Evolutionary conservation across 1,140 invertebrate genomes (phyloP).

Genomic region (Ceratina calcarata): DNA sequence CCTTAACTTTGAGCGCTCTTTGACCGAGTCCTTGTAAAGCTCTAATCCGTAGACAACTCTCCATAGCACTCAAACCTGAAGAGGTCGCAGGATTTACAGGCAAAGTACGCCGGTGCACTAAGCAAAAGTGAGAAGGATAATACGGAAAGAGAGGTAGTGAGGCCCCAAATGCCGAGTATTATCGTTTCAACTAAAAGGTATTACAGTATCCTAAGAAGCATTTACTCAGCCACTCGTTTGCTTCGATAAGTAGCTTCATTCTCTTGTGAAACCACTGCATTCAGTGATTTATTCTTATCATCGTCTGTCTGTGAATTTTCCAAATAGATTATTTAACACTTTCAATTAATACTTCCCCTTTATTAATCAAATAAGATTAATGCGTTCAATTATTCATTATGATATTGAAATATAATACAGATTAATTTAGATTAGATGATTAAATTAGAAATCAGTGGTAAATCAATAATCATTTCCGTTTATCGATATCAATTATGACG

Average conservation of each 20-base stretch:
- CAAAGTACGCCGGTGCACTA: conserved; percentile 25
- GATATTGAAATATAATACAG: too few relatives aligned
- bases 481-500: neutral
- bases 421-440: too few relatives aligned
- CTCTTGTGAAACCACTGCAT: conserved; percentile 11
- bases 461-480: too few relatives aligned
- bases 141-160: conserved; percentile 24
- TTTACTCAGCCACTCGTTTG: conserved; percentile 41
- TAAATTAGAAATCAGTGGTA: too few relatives aligned
- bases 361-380: too few relatives aligned
- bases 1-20: conserved; percentile 51
- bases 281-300: neutral
- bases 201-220: conserved; percentile 56
- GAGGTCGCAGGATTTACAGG: conserved; percentile 62
- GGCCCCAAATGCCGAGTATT: conserved; percentile 37
- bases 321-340: neutral
- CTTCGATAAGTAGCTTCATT: conserved; percentile 30
- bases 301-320: neutral
- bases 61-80: conserved; percentile 57
- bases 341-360: neutral
- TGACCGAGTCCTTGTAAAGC: conserved; percentile 58
- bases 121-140: conserved; percentile 34
- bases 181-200: conserved; percentile 52
- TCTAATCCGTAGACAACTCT: conserved; percentile 68
- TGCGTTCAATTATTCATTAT: too few relatives aligned